A percentile compares a stretch with the other conserved stretches of the same genome.
These are phyloP conservation scores for Dipus sagitta DNA, from an alignment of 2,797 vertebrate genomes.

Conservation along the genomic window DNA sequence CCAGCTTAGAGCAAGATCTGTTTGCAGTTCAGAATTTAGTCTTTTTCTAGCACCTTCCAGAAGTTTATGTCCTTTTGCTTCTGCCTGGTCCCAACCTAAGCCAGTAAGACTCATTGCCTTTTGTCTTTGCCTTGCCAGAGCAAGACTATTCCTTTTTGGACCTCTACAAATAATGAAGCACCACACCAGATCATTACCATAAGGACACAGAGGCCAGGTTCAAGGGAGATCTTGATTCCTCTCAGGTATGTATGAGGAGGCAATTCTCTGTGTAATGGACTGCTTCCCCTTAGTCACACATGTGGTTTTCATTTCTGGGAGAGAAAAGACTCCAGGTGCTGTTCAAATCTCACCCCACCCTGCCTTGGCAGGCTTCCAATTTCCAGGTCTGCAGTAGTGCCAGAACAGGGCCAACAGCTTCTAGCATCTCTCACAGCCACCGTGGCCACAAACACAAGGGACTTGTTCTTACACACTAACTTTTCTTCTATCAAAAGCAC, in stretches of 20 bases:
- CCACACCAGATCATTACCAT: conserved; percentile 41
- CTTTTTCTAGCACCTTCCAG: not conserved
- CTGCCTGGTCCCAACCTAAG: not conserved
- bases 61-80: not conserved
- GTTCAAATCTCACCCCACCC: not conserved
- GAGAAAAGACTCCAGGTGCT: conserved; percentile 59
- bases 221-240: conserved; percentile 41
- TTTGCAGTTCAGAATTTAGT: not conserved
- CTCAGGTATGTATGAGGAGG: conserved; percentile 5
- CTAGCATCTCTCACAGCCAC: conserved; percentile 44
- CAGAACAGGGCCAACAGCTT: not conserved
- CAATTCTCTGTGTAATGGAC: conserved; percentile 36
- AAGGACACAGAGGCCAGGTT: conserved; percentile 50
- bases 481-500: conserved; percentile 21
- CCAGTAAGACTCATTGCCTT: not conserved
- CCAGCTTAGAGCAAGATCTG: not conserved
- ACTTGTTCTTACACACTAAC: not conserved
- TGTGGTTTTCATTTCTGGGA: conserved; percentile 61
- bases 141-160: not conserved
- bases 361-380: conserved; percentile 5
- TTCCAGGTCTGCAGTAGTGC: conserved; percentile 28
- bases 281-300: conserved; percentile 59
- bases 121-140: conserved; percentile 33
- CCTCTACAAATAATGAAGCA: conserved; percentile 32
- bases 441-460: not conserved